These are phyloP conservation scores for Psilopsiagon aurifrons DNA, from an alignment of 2,113 vertebrate genomes.

Conservation along the genomic window DNA sequence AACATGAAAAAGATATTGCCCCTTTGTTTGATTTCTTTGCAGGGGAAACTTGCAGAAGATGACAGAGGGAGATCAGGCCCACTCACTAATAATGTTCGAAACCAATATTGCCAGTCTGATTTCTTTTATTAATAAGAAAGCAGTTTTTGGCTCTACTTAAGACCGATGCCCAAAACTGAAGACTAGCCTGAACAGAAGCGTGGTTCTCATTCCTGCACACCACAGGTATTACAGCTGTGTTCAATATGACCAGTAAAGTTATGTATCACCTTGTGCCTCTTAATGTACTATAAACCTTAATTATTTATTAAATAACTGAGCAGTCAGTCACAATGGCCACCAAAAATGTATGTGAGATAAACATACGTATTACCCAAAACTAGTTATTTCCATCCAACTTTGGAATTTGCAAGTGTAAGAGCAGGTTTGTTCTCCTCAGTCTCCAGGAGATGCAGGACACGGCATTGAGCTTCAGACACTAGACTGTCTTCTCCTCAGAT, in stretches of 20 bases:
- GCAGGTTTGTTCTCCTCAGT: not conserved
- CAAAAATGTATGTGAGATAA: not conserved
- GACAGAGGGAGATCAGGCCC: not conserved
- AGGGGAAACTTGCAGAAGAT: not conserved
- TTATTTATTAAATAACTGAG: not conserved
- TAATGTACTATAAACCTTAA: not conserved
- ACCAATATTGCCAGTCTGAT: not conserved
- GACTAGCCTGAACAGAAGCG: not conserved
- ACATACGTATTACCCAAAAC: not conserved
- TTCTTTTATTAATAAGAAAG: not conserved
- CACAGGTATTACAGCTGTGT: not conserved
- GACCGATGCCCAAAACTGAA: not conserved
- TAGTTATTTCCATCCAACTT: not conserved
- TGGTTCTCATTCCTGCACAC: not conserved
- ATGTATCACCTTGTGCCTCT: not conserved
- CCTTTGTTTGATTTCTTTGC: not conserved
- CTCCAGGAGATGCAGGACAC: not conserved
- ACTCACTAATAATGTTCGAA: not conserved
- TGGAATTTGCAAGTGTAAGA: not conserved
- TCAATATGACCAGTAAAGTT: not conserved
- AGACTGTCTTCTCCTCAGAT: not conserved
- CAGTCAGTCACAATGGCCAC: not conserved
- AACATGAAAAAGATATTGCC: not conserved
- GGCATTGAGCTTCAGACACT: not conserved
- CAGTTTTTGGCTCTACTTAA: slow-evolving; percentile 25